Evolutionary conservation across 2,797 vertebrate species (phyloP).

Genomic region (Pangasius mekongensis): DNA sequence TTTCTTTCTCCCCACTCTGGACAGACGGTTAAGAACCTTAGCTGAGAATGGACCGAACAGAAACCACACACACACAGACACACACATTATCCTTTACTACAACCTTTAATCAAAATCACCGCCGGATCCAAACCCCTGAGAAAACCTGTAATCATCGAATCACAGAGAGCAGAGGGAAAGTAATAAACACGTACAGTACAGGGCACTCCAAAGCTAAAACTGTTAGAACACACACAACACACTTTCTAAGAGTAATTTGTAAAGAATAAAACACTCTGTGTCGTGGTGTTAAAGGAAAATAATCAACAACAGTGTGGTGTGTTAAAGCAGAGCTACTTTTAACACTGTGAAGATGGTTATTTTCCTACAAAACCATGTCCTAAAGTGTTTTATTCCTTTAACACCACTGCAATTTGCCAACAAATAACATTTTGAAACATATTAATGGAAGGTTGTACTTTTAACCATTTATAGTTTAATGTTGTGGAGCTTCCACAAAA

Average conservation of each 20-base stretch:
- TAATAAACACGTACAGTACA: background rate
- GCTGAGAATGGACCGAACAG: background rate
- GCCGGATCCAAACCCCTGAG: background rate
- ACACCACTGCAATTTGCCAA: background rate
- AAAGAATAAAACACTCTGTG: background rate
- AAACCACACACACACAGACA: background rate
- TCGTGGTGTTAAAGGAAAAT: background rate
- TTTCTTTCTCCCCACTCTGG: background rate
- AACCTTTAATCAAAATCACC: conserved; percentile 14
- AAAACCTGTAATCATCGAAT: background rate
- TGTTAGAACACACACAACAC: background rate
- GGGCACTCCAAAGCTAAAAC: background rate
- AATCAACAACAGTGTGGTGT: background rate
- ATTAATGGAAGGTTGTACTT: background rate
- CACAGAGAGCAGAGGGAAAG: background rate
- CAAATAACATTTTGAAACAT: background rate
- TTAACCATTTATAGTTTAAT: no score
- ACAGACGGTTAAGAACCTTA: background rate
- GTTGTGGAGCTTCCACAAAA: no score
- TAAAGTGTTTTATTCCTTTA: background rate
- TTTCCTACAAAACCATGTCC: background rate
- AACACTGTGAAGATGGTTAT: background rate
- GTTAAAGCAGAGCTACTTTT: background rate
- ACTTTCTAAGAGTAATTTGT: background rate
- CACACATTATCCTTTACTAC: background rate